Conservation (phyloP, 1,140 invertebrate genomes). For the Thaumetopoea pityocampa region DNA sequence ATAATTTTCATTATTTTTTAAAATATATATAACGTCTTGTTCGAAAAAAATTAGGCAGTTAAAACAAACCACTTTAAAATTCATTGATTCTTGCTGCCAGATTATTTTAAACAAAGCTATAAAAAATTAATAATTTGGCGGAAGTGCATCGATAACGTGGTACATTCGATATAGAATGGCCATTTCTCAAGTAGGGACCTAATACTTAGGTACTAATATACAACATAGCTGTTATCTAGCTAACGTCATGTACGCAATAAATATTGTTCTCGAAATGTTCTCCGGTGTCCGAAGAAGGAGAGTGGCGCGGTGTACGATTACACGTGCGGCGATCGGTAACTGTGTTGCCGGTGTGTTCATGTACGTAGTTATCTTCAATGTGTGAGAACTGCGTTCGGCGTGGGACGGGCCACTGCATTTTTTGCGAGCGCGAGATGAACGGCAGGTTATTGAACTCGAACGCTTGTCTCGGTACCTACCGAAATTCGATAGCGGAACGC, state of each 20-base stretch:
- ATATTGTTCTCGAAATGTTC: constrained; percentile 40
- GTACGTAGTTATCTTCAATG: constrained; percentile 34
- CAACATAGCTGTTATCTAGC: constrained; percentile 1
- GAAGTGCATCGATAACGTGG: too few species aligned
- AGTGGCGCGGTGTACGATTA: constrained; percentile 42
- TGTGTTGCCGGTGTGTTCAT: constrained; percentile 34
- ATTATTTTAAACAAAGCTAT: too few species aligned
- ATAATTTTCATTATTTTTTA: too few species aligned
- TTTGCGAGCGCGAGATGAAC: constrained; percentile 68
- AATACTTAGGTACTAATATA: background rate
- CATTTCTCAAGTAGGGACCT: too few species aligned
- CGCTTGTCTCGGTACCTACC: constrained; percentile 61
- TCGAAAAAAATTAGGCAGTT: too few species aligned
- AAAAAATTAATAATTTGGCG: too few species aligned
- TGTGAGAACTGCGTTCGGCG: constrained; percentile 59
- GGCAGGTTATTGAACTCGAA: constrained; percentile 57
- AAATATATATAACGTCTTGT: too few species aligned
- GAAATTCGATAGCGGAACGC: constrained; percentile 59
- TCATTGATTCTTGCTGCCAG: background rate
- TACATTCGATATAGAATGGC: too few species aligned
- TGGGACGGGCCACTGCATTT: constrained; percentile 70
- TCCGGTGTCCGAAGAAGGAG: constrained; percentile 32
- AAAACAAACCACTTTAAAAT: too few species aligned
- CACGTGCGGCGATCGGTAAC: constrained; percentile 46
- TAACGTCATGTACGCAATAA: constrained; percentile 25